Conservation (phyloP, 2,113 vertebrate species). For the Glaucomys volans region DNA sequence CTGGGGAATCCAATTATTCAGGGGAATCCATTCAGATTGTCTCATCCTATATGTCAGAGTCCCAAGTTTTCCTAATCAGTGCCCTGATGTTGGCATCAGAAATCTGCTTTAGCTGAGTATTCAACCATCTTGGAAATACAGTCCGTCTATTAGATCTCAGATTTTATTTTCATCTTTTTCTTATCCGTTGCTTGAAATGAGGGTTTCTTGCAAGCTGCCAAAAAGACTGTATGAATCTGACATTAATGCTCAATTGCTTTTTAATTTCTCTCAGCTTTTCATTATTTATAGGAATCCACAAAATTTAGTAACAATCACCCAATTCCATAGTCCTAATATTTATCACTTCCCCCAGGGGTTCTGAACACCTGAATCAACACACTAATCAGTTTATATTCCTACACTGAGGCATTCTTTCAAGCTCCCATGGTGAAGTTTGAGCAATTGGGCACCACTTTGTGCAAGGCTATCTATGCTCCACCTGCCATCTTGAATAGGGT, state of each 20-base stretch:
- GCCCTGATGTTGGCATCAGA: background rate
- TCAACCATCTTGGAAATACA: conserved; percentile 24
- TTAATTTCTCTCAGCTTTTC: conserved; percentile 9
- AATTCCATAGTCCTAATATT: background rate
- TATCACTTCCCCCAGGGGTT: background rate
- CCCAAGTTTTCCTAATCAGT: background rate
- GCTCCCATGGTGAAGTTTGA: background rate
- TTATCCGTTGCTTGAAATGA: conserved; percentile 1
- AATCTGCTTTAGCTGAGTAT: background rate
- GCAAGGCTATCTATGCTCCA: background rate
- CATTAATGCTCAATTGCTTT: conserved; percentile 11
- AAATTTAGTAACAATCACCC: conserved; percentile 10
- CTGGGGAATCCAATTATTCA: background rate
- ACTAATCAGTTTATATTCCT: background rate
- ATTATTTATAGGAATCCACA: background rate
- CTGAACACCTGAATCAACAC: background rate
- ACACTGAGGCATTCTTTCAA: background rate
- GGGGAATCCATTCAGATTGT: background rate
- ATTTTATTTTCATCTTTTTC: background rate
- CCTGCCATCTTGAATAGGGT: background rate
- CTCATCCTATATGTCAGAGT: background rate
- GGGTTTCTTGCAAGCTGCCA: background rate
- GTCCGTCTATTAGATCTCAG: background rate
- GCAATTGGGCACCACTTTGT: background rate
- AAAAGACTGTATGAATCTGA: background rate